Evolutionary conservation across 1,140 invertebrate genomes (phyloP), one percentile per base, ranked within the genome.

Genomic region (Drosophila lacteicornis): DNA sequence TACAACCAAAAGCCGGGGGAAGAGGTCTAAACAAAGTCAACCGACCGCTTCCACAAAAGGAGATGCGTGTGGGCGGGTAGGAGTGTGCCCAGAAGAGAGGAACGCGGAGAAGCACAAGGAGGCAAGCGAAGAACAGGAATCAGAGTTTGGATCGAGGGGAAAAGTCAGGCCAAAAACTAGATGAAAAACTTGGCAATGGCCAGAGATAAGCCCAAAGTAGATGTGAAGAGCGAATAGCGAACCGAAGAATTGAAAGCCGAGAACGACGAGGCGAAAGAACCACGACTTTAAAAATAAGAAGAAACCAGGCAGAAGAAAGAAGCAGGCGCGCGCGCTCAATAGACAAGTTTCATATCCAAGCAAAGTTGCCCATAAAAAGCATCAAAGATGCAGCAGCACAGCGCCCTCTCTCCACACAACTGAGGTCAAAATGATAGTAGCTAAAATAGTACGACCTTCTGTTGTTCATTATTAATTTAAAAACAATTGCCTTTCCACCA

Each of bases 161-260:
- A 70, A 36, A 65, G 67, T 50, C 61, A 66, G 49, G 49, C 59
- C 61, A 60, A 80, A 82, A 90, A 87, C 84, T 84, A 87, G 80
- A 84, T 79, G 78, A 84, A 87, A 88, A 79, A 84, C 73, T 84
- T 80, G 73, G 80, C 80, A 78, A 80, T 84, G 80, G 56, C 73
- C 77, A 71, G 25, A 53, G 75, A 79, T 73, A 79, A 80, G 67
- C 76, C 63, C 63, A 56, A 55, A 38, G 53, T 25, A 36, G 65
- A 83, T 46, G 74, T 63, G 75, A 74, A 53, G 47, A 66, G 45
- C 47, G 42, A 50, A 57, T 7, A n/a, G 55, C 19, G 22, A 42
- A 57, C 55, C 38, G 25, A 42, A 53, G 57, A 78, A 57, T 57
- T 17, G 13, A 45, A 36, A 71, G 58, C 40, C 45, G 38, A 61